Evolutionary conservation across 2,113 vertebrate species (phyloP), one percentile per base, ranked within the genome.

Genomic region (Rhagologus leucostigma): DNA sequence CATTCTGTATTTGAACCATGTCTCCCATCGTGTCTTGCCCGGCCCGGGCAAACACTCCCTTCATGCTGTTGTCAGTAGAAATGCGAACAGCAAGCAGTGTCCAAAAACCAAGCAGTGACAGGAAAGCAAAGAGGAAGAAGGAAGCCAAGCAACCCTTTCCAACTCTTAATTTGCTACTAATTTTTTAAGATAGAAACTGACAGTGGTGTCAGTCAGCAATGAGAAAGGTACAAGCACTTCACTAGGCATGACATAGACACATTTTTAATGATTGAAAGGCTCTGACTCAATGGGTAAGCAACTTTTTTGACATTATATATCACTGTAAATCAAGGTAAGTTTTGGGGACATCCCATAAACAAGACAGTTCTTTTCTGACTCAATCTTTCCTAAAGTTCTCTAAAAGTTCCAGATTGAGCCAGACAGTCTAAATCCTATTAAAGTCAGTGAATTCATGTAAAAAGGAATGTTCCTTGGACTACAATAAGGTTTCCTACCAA

Each of bases 401-500:
- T 76, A 23, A 93, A 93, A 93, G 52, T 41, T 90, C 42, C 44
- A 80, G 29, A 47, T 94, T 95, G 74, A 83, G 49, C 84, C 90
- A 93, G 74, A 68, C 82, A 94, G 81, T 53, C 87, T 89, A 93
- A 90, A 94, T 95, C 70, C 76, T 91, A 90, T 95, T 95, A 96
- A 95, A 96, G 44, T 62, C 37, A 26, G 90, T 90, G 95, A 96
- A 65, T 95, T 93, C 39, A 94, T 90, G 79, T 87, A 93, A 94
- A 96, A 97, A 97, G 52, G 93, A 98, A 97, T 96, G 93, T 84
- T 95, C 41, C 89, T 96, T 98, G 96, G 92, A 93, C 71, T 96
- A 91, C 82, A 94, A 29, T 96, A 86, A 97, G 73, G 29, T 97
- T 97, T 97, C 93, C 94, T 96, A 96, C 81, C 75, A 91, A 91